Evolutionary conservation across 2,888 invertebrate species (phyloP), one percentile per base, ranked within the genome.

Genomic region (Caenorhabditis auriculariae): DNA sequence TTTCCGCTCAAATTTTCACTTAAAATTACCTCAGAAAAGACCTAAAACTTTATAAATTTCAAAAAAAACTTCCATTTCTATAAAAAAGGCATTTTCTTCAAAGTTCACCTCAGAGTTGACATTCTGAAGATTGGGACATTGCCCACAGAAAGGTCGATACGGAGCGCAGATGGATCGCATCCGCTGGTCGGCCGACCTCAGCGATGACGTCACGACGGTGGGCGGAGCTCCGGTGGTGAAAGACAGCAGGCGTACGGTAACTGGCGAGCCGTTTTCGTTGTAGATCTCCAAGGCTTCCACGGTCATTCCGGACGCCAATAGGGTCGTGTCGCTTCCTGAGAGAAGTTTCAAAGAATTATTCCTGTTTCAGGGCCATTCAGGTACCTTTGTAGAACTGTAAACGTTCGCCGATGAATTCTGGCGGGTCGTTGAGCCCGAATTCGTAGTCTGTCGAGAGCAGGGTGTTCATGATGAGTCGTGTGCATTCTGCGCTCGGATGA

Each of bases 61-160:
- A n/a, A n/a, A n/a, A n/a, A n/a, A n/a, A n/a, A n/a, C n/a, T n/a
- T n/a, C n/a, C n/a, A n/a, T n/a, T n/a, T n/a, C n/a, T n/a, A n/a
- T n/a, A n/a, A n/a, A n/a, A n/a, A n/a, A n/a, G n/a, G n/a, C n/a
- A n/a, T n/a, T n/a, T n/a, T n/a, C n/a, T 9, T 41, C 45, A 45
- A 44, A 12, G 9, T 12, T 3, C 23, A 74, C 74, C 47, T 77
- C 72, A 6, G 61, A 53, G 24, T 66, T 60, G 17, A 74, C 74
- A 4, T 43, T 62, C 32, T 66, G 72, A 6, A 69, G 60, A 46
- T 66, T 65, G 12, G 70, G 66, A 46, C 78, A 78, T 39, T 75
- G 66, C n/a, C 77, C 78, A 53, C 76, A 78, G 64, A 74, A 77
- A 5, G 74, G 69, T 23, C 72, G 56, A 44, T 74, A 77, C 27